These are phyloP conservation scores for Pterois miles DNA, from an alignment of 2,797 vertebrate species.

Conservation along the genomic window DNA sequence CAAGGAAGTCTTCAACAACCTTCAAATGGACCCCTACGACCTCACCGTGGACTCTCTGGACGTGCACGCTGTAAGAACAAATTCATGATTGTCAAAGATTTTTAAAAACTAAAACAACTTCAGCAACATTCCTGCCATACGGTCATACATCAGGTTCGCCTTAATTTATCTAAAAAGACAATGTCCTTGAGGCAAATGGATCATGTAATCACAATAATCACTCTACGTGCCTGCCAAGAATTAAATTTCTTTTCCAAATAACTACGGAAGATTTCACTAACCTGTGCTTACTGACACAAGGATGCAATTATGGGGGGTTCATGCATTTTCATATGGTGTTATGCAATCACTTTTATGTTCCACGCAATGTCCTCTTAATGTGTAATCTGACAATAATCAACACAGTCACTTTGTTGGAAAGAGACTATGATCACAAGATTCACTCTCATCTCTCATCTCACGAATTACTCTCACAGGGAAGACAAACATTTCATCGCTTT, in stretches of 20 bases:
- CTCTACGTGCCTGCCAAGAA: not conserved
- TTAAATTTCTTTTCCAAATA: constrained; percentile 8
- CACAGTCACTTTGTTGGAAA: constrained; percentile 31
- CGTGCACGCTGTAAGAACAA: constrained; percentile 91
- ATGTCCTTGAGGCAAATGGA: not conserved
- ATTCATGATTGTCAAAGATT: not conserved
- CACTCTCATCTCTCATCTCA: constrained; percentile 26
- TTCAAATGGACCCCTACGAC: constrained; percentile 95
- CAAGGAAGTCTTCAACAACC: constrained; percentile 89
- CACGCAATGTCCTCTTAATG: constrained; percentile 12
- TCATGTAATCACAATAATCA: not conserved
- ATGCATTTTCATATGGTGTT: constrained; percentile 41
- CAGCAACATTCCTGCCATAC: not conserved
- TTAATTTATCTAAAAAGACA: not conserved
- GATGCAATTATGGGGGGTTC: constrained; percentile 34
- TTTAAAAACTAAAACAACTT: not conserved
- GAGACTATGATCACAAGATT: constrained; percentile 18
- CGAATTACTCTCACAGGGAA: constrained; percentile 81
- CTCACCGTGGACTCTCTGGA: constrained; percentile 97
- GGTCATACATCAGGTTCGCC: not conserved
- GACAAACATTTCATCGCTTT: constrained; percentile 97
- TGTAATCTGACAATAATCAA: constrained; percentile 41
- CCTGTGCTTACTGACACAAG: constrained; percentile 24
- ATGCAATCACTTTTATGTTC: constrained; percentile 20
- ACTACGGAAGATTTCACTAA: constrained; percentile 17